These are phyloP conservation scores for Trachythela sp. DNA, from an alignment of 64 coral and sea anemone species.

Conservation along the genomic window DNA sequence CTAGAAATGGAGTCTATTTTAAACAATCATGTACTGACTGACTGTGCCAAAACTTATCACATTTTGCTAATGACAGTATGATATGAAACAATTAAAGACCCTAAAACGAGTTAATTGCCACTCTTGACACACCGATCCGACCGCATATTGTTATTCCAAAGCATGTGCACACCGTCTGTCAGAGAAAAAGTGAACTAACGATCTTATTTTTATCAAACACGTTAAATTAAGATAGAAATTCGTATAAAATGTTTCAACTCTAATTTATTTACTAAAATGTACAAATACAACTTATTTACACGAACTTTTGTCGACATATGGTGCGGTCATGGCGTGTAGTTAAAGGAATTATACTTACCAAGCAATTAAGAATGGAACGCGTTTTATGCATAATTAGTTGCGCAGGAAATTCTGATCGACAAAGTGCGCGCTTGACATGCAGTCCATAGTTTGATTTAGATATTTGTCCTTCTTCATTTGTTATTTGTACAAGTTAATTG, in stretches of 20 bases:
- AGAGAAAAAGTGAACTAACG: background rate
- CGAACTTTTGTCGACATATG: background rate
- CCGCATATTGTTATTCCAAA: too few species aligned
- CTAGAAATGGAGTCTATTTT: too few species aligned
- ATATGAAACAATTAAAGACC: too few species aligned
- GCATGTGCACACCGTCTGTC: background rate
- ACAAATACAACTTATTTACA: background rate
- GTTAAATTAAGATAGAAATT: background rate
- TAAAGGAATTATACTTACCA: background rate
- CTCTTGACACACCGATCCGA: too few species aligned
- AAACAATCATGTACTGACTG: too few species aligned
- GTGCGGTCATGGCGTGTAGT: background rate
- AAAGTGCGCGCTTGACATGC: background rate
- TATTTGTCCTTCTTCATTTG: too few species aligned
- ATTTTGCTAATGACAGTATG: too few species aligned
- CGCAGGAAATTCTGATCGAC: background rate
- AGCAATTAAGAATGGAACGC: background rate
- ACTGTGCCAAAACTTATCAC: too few species aligned
- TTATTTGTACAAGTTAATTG: too few species aligned
- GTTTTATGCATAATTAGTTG: background rate
- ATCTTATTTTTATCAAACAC: background rate
- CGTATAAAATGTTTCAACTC: background rate
- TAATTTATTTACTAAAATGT: background rate
- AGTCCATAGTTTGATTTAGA: too few species aligned
- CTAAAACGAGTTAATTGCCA: too few species aligned